Base-by-base conservation (phyloP, 1,140 invertebrate genomes). In the Eriocheir sinensis region DNA sequence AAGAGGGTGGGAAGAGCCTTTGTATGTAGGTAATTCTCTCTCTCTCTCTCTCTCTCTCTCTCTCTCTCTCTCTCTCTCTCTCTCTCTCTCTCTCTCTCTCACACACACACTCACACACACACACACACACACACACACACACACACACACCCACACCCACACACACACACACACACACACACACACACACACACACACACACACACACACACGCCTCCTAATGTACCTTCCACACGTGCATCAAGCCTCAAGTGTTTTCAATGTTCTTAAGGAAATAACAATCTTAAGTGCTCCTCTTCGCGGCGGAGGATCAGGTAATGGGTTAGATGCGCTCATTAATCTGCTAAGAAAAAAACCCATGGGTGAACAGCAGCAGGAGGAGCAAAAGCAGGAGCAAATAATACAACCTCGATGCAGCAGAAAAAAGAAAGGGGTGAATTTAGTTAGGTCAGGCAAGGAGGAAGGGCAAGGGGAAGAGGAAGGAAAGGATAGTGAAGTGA, bases 11-110 rank as follows among this genome's bases (percentile, higher is more conserved):
- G n/a, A n/a, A n/a, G n/a, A n/a, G n/a, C n/a, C n/a, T n/a, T n/a
- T n/a, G n/a, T n/a, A n/a, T n/a, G n/a, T n/a, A n/a, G n/a, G n/a
- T n/a, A n/a, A n/a, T 21, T 60, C 60, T 72, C 60, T 72, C 60
- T 72, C 60, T 72, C 60, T 72, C 60, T 72, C 60, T 72, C 60
- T 72, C 60, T 72, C 60, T 72, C 60, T 72, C 60, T 72, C 60
- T 72, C 60, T 72, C 60, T 72, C 60, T 72, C 60, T 72, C 60
- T 72, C 60, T 72, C 60, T 72, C 60, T 72, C 60, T 27, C 0
- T 72, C 21, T 6, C 27, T 2, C 4, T 60, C 6, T 21, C 27
- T 21, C 27, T 3, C 60, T 72, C 9, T 1, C 60, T 72, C 27
- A 48, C 44, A 48, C 44, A 48, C 44, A 48, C 44, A 48, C 44